Evolutionary conservation across 2,888 invertebrate species (phyloP), one percentile per base, ranked within the genome.

Genomic region (Xestia ashworthii): DNA sequence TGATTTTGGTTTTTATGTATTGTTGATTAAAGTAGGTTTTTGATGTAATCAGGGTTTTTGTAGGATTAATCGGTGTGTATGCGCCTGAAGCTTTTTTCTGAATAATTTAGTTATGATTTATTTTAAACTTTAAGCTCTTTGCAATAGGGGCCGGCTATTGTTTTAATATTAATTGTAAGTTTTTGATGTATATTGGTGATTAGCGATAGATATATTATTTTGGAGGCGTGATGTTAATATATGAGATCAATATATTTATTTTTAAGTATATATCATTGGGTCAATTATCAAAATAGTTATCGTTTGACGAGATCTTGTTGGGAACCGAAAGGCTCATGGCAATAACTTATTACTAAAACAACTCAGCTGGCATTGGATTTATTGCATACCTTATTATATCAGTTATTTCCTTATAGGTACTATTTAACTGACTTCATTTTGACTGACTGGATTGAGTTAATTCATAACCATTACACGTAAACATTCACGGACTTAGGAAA

Each of bases 211-310:
- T 89, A 88, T 89, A 92, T 90, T 83, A 88, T 83, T 86, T 89
- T 81, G 80, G 81, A 92, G 92, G 93, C 92, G 93, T 91, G 86
- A 91, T 89, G 81, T 82, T 91, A 89, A 91, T 80, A 83, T 89
- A 91, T 90, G 83, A 71, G 81, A 73, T 72, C 82, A 81, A 88
- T 87, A 86, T 85, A 88, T 86, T 78, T 75, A 79, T 73, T 78
- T 79, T 55, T 22, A 60, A 71, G 46, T 81, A 76, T 85, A 84
- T 78, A 84, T 85, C 79, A 87, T 86, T 66, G 46, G 73, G 60
- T 78, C 74, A 82, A 82, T 87, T 88, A 88, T 85, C 83, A 25
- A 76, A 78, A 80, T 69, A 55, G 75, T 76, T 80, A 84, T 84
- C 76, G 71, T 64, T 80, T 86, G 85, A 86, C 83, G 77, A 81